These are phyloP conservation scores for Sisyra terminalis DNA, from an alignment of 2,888 invertebrate species.

Conservation along the genomic window DNA sequence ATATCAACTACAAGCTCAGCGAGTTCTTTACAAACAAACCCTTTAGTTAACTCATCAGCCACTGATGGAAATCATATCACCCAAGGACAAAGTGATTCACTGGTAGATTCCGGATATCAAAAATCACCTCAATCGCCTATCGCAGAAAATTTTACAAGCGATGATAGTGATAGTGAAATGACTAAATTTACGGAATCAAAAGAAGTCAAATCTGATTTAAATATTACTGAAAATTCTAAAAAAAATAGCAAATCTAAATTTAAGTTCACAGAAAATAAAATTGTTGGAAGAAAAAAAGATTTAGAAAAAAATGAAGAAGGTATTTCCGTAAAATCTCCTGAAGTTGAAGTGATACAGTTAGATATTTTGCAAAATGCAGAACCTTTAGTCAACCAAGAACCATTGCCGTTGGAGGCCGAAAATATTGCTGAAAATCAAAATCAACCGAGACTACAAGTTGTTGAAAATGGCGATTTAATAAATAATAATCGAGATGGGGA, in stretches of 20 bases:
- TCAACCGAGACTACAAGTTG: constrained; percentile 15
- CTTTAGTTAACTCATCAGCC: too few species aligned
- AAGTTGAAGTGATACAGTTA: neutral
- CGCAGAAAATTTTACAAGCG: constrained; percentile 8
- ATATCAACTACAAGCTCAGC: neutral
- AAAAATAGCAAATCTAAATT: too few species aligned
- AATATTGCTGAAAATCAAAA: constrained; percentile 5
- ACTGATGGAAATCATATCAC: too few species aligned
- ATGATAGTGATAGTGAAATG: constrained; percentile 6
- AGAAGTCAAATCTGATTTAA: constrained; percentile 4
- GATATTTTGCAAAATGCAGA: constrained; percentile 14
- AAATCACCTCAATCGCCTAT: constrained; percentile 14
- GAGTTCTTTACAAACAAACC: too few species aligned
- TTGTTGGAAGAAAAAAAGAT: constrained; percentile 16
- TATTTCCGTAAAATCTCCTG: constrained; percentile 10
- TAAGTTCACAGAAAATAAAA: constrained; percentile 2
- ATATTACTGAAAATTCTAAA: neutral
- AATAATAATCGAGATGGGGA: constrained; percentile 34
- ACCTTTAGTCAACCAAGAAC: neutral
- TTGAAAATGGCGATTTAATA: constrained; percentile 33
- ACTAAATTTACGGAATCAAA: constrained; percentile 1
- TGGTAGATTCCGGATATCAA: constrained; percentile 20
- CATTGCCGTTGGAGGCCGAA: constrained; percentile 3
- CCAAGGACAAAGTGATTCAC: constrained; percentile 10
- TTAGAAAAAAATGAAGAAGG: constrained; percentile 14